Base-by-base conservation (phyloP, 2,797 vertebrate genomes). In the Myripristis murdjan region DNA sequence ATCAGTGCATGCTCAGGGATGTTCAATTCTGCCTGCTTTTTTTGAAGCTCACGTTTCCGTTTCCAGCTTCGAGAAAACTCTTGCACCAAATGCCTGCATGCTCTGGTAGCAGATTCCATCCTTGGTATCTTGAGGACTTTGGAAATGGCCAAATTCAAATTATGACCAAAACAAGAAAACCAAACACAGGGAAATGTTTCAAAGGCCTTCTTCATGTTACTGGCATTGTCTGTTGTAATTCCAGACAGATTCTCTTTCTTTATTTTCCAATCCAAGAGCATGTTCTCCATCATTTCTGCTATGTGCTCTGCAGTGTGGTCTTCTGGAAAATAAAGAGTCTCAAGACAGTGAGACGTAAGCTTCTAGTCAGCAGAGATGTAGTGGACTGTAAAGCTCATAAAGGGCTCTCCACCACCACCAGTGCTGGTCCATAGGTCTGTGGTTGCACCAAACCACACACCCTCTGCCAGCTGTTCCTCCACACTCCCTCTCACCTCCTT, bases 101-200 rank as follows among this genome's bases (percentile, higher is more conserved):
- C 37, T 31, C 16, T 31, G 12, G 53, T 41, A n/a, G 67, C 66
- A 7, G 41, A 24, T 2, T 68, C 46, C 3, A 74, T 66, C 8
- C 23, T 74, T 16, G 46, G 56, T 1, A 44, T 78, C 37, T 67
- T 68, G 2, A 69, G 6, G 33, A 12, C 64, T 12, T 73, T 79
- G 24, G 37, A 60, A 26, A 76, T 69, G 11, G 72, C 67, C 14
- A 68, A 44, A 16, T 76, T 70, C 10, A 61, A 64, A 57, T 72
- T 69, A 23, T 69, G 48, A 2, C 71, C 71, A 69, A 64, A 65
- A 35, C 73, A 80, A 4, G 4, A 3, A 39, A 73, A 26, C 35
- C 66, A 75, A 28, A 75, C 12, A 61, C 16, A 15, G 15, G 57
- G 39, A 9, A 57, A 46, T 9, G 52, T 6, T 66, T 48, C 18